Evolutionary conservation across 2,888 invertebrate species (phyloP), one percentile per base, ranked within the genome.

Genomic region (Sturmia bella): DNA sequence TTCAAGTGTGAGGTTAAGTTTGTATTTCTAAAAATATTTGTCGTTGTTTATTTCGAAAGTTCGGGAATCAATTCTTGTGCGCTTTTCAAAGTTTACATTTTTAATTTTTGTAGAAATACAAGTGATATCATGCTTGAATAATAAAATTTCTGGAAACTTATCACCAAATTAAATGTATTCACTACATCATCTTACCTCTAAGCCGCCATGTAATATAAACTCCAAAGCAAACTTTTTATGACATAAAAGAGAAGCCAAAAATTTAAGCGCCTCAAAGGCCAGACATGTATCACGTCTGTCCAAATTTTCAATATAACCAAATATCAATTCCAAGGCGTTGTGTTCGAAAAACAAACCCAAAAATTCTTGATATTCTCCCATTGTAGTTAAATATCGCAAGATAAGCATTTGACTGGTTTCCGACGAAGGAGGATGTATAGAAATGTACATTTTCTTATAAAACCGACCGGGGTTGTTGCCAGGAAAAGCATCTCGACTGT

Each of bases 161-260:
- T n/a, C n/a, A n/a, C n/a, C n/a, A 24, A 45, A 45, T 17, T 1
- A 17, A 45, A 1, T 11, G 15, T 45, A 59, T 32, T 32, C 9
- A 7, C 6, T 9, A 5, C 32, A 7, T 1, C n/a, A n/a, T 73
- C 59, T 61, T 15, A 83, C 94, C 92, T 95, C 95, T 54, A 99
- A 90, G 0, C 99, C 99, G 32, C 96, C 95, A 89, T 94, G 94
- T 76, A 96, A 94, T 63, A 99, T 95, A 90, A 99, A 99, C 89
- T 99, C 99, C 37, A 99, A 94, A 0, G 98, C 97, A 92, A 99
- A 99, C 91, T 99, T 99, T 92, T 99, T 99, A 91, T 99, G 99
- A 89, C 99, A 99, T 13, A 99, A 93, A 81, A 99, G 91, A 0
- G 98, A 96, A 0, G 98, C 96, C 19, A 99, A 92, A 91, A 98